Evolutionary conservation across 1,140 invertebrate species (phyloP).

Genomic region (Drosophila azteca): DNA sequence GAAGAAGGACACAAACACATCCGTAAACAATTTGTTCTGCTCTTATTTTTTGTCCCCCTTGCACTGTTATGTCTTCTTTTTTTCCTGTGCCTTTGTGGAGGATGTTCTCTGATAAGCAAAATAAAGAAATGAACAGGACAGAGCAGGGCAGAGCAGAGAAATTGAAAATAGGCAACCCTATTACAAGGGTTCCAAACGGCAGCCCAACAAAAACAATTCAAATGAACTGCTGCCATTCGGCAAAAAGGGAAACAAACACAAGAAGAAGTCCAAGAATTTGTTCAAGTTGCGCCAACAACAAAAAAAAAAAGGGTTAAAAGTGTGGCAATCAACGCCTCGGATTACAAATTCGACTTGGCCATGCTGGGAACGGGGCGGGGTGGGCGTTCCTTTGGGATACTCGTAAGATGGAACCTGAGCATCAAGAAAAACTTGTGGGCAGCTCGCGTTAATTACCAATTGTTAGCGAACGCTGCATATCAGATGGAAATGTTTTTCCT

Average conservation of each 20-base stretch:
- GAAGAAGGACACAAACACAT: slow-evolving; percentile 74
- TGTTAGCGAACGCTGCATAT: no score
- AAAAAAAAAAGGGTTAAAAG: slow-evolving; percentile 48
- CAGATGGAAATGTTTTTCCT: no score
- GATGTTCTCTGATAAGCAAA: slow-evolving; percentile 63
- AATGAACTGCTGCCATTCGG: slow-evolving; percentile 47
- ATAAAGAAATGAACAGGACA: slow-evolving; percentile 67
- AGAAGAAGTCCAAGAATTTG: slow-evolving; percentile 40
- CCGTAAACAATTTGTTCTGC: slow-evolving; percentile 81
- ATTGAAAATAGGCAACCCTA: slow-evolving; percentile 65
- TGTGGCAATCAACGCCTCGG: slow-evolving; percentile 45
- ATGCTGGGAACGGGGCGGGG: background rate
- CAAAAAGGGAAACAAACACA: slow-evolving; percentile 11
- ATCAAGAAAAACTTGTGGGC: slow-evolving; percentile 34
- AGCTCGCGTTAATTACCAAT: slow-evolving; percentile 40
- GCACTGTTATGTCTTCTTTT: slow-evolving; percentile 47
- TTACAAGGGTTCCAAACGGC: slow-evolving; percentile 28
- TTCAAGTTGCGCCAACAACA: slow-evolving; percentile 22
- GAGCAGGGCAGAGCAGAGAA: slow-evolving; percentile 14
- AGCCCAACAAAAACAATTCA: slow-evolving; percentile 37
- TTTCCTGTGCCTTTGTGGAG: slow-evolving; percentile 6
- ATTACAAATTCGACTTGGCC: slow-evolving; percentile 24
- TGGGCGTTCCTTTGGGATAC: slow-evolving; percentile 1
- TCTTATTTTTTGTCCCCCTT: slow-evolving; percentile 57
- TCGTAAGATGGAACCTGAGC: slow-evolving; percentile 8